Evolutionary conservation across 2,797 vertebrate species (phyloP).

Genomic region (Botia almorhae): DNA sequence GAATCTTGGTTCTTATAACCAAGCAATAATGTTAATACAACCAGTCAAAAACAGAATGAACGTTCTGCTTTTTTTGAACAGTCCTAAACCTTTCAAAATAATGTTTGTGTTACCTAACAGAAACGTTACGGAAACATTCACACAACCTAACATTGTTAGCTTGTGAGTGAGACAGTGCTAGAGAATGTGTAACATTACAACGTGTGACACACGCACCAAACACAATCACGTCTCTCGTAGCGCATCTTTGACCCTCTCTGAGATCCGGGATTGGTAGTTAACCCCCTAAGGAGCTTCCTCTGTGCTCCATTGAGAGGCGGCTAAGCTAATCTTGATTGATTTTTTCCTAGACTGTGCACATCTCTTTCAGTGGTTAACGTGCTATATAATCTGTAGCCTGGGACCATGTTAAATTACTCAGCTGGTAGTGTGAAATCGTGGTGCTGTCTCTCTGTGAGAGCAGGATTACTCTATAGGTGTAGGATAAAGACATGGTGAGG

Average conservation of each 20-base stretch:
- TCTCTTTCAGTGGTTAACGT: constrained; percentile 66
- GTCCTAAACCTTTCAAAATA: no score
- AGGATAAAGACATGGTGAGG: constrained; percentile 25
- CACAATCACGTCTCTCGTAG: neutral
- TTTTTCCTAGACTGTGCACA: constrained; percentile 61
- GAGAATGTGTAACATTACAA: no score
- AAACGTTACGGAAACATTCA: no score
- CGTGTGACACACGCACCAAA: neutral
- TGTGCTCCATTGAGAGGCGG: constrained; percentile 64
- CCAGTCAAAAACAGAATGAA: no score
- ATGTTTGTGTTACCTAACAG: no score
- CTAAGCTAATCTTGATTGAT: constrained; percentile 73
- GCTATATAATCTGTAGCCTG: constrained; percentile 50
- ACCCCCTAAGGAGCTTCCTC: constrained; percentile 70
- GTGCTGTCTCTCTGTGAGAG: constrained; percentile 18
- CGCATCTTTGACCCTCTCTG: constrained; percentile 30
- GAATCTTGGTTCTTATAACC: no score
- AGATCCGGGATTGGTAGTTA: constrained; percentile 68
- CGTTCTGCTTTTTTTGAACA: no score
- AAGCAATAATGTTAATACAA: no score
- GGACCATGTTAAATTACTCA: constrained; percentile 60
- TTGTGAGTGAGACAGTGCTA: no score
- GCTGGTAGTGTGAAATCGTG: constrained; percentile 55
- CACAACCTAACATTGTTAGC: no score
- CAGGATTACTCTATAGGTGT: constrained; percentile 38